A percentile compares a stretch with the other conserved stretches of the same genome.
phyloP scores from a whole-genome alignment of 2,888 invertebrate species.

The Pocota personata region DNA sequence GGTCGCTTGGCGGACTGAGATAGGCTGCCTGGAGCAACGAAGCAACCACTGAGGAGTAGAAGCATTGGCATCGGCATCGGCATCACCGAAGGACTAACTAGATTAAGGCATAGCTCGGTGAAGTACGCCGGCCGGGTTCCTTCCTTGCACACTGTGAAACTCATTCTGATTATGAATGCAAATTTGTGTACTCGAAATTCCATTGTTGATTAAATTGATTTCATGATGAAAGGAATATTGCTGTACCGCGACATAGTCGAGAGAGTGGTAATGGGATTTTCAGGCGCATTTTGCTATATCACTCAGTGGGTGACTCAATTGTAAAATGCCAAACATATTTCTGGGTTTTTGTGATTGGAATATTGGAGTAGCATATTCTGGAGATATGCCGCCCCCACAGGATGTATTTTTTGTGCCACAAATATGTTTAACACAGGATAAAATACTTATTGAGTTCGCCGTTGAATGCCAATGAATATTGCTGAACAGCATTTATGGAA shows the following conservation, averaged over 20 bases:
- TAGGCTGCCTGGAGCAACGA: neutral
- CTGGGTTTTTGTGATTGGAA: slow-evolving; percentile 52
- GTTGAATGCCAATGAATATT: slow-evolving; percentile 49
- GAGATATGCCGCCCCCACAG: neutral
- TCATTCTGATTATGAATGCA: slow-evolving; percentile 70
- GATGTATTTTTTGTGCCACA: neutral
- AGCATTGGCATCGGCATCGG: slow-evolving; percentile 4
- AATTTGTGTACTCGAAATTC: slow-evolving; percentile 70
- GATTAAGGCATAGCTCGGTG: slow-evolving; percentile 16
- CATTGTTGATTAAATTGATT: slow-evolving; percentile 74
- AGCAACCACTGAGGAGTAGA: neutral
- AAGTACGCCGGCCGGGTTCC: neutral
- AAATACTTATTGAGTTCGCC: slow-evolving; percentile 23
- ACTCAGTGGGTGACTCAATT: slow-evolving; percentile 28
- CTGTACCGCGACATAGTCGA: slow-evolving; percentile 13
- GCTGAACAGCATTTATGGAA: neutral
- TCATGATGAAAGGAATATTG: slow-evolving; percentile 64
- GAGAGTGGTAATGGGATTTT: slow-evolving; percentile 47
- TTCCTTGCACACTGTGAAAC: slow-evolving; percentile 15
- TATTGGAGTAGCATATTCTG: slow-evolving; percentile 24
- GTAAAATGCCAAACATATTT: slow-evolving; percentile 68
- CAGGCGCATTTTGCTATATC: neutral
- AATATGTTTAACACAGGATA: slow-evolving; percentile 47
- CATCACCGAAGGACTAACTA: slow-evolving; percentile 31
- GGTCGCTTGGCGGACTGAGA: neutral